Percentiles rank a stretch among this genome's conserved stretches.
These are phyloP conservation scores for Mactra quadrangularis DNA, from an alignment of 1,140 invertebrate genomes.

Conservation along the genomic window DNA sequence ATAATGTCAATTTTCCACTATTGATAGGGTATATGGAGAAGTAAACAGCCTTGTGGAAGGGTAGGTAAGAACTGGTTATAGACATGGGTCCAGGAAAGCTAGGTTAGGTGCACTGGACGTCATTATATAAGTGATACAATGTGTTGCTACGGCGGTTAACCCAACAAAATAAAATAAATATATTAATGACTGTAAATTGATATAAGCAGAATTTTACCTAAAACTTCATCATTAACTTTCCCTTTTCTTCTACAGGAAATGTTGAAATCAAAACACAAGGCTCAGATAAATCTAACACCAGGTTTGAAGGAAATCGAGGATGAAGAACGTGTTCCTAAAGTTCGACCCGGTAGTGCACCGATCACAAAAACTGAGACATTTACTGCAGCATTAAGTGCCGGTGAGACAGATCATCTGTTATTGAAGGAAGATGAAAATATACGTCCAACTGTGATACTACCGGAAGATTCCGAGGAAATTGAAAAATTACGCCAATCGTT, in stretches of 20 bases:
- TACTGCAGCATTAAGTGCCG: slow-evolving; percentile 44
- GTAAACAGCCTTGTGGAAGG: too few species aligned
- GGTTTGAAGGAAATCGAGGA: slow-evolving; percentile 49
- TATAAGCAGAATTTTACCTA: too few species aligned
- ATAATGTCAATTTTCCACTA: too few species aligned
- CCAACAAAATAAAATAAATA: too few species aligned
- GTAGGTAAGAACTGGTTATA: too few species aligned
- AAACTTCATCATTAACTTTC: neutral
- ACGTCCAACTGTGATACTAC: slow-evolving; percentile 33
- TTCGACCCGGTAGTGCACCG: slow-evolving; percentile 54
- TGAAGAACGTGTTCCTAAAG: slow-evolving; percentile 43
- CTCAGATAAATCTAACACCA: slow-evolving; percentile 42
- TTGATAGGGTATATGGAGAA: too few species aligned
- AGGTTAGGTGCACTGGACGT: too few species aligned
- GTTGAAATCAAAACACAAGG: slow-evolving; percentile 57
- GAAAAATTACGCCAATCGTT: slow-evolving; percentile 21
- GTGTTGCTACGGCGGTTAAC: too few species aligned
- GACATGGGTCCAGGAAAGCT: too few species aligned
- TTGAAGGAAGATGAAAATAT: slow-evolving; percentile 22
- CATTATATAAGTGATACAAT: too few species aligned
- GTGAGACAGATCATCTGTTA: slow-evolving; percentile 48
- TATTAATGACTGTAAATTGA: too few species aligned
- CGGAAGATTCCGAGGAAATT: slow-evolving; percentile 54
- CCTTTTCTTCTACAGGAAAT: slow-evolving; percentile 38
- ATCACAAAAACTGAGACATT: slow-evolving; percentile 54